These are phyloP conservation scores for Sanderia malayensis DNA, from an alignment of 30 jellyfish, hydroid and myxozoan genomes.

Conservation along the genomic window DNA sequence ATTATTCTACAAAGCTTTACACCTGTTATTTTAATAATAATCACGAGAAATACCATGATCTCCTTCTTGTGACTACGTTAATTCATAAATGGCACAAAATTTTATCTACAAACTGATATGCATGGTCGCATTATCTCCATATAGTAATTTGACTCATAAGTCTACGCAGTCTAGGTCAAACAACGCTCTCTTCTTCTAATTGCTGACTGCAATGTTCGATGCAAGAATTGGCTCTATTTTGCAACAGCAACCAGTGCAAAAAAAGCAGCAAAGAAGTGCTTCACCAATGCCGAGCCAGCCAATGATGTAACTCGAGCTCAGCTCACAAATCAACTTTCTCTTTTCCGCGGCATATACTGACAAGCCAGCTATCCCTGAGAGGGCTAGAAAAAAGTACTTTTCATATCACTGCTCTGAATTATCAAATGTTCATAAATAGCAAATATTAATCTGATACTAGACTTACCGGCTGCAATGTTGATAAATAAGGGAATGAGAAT, in stretches of 20 bases:
- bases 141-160: no score
- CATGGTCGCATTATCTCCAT: no score
- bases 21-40: no score
- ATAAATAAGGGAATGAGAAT: background rate
- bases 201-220: no score
- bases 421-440: background rate
- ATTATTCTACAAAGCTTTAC: no score
- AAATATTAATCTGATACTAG: background rate
- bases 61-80: no score
- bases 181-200: no score
- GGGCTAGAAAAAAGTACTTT: background rate
- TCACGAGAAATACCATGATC: no score
- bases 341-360: background rate
- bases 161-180: no score
- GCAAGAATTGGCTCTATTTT: no score
- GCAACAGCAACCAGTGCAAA: background rate
- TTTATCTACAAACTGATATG: no score
- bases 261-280: background rate
- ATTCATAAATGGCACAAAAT: no score
- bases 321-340: background rate
- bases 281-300: background rate
- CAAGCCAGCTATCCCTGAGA: background rate
- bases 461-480: background rate
- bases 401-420: background rate
- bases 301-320: background rate